Evolutionary conservation across 2,888 invertebrate species (phyloP).

Genomic region (Rhingia rostrata): DNA sequence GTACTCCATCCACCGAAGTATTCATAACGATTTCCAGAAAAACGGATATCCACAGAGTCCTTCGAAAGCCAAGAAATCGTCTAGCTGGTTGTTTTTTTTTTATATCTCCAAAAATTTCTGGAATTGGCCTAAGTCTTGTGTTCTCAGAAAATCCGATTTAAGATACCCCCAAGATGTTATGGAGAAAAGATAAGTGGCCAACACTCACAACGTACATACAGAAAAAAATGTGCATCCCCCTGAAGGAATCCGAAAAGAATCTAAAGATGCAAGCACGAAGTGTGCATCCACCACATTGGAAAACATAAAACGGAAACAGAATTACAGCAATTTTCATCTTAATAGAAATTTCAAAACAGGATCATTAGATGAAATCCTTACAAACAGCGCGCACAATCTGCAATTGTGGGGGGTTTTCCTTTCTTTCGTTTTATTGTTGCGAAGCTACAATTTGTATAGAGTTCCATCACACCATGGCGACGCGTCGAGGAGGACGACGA

Average conservation of each 20-base stretch:
- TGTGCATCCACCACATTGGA: conserved; percentile 44
- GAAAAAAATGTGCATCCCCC: conserved; percentile 32
- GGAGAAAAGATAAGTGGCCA: conserved; percentile 20
- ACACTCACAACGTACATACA: background rate
- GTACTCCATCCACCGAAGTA: conserved; percentile 21
- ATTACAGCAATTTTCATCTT: conserved; percentile 33
- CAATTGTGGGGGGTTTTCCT: background rate
- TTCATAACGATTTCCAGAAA: conserved; percentile 53
- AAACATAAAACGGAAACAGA: conserved; percentile 1
- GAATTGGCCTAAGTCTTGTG: conserved; percentile 16
- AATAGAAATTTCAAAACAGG: conserved; percentile 34
- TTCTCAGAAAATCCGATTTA: conserved; percentile 7
- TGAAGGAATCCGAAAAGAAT: background rate
- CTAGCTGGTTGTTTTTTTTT: background rate
- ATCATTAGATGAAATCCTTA: conserved; percentile 43
- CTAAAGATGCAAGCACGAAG: background rate
- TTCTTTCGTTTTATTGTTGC: background rate
- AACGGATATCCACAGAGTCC: conserved; percentile 48
- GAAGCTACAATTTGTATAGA: background rate
- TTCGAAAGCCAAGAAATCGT: conserved; percentile 19
- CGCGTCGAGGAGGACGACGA: background rate
- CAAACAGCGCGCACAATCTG: background rate
- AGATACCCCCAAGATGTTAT: conserved; percentile 19
- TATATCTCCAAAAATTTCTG: conserved; percentile 6
- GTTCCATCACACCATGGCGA: background rate